A percentile compares a stretch with the other conserved stretches of the same genome.
phyloP scores from a whole-genome alignment of 1,140 invertebrate genomes.

The Nixonia krombeini region DNA sequence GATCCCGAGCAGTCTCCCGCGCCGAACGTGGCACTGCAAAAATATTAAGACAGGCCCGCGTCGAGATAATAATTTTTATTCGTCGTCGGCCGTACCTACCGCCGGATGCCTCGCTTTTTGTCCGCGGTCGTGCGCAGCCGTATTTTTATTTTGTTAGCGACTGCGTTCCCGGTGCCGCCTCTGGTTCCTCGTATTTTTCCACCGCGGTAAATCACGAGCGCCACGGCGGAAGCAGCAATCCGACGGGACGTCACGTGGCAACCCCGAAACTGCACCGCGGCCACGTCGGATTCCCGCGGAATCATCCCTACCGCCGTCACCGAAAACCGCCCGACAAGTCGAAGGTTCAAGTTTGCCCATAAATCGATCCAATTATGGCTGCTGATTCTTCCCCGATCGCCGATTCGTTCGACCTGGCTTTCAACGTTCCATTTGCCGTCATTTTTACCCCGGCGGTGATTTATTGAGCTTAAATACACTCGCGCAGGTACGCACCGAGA shows the following conservation, averaged over 20 bases:
- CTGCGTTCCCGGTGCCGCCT: constrained; percentile 57
- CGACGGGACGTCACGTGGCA: constrained; percentile 58
- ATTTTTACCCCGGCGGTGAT: constrained; percentile 25
- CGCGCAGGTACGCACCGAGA: constrained; percentile 9
- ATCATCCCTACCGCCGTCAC: too few relatives aligned
- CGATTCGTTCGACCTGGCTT: constrained; percentile 11
- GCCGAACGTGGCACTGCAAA: constrained; percentile 25
- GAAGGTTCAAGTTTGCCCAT: too few relatives aligned
- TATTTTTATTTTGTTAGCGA: constrained; percentile 63
- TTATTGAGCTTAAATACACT: constrained; percentile 47
- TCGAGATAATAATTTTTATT: constrained; percentile 51
- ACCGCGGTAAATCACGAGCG: constrained; percentile 67
- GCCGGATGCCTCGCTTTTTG: constrained; percentile 48
- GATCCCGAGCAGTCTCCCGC: constrained; percentile 11
- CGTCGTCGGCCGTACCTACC: constrained; percentile 49
- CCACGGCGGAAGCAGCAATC: constrained; percentile 60
- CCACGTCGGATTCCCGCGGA: too few relatives aligned
- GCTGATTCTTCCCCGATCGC: too few relatives aligned
- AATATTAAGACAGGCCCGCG: constrained; percentile 47
- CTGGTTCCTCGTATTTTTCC: constrained; percentile 71
- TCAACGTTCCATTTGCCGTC: constrained; percentile 16
- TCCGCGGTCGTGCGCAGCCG: constrained; percentile 47
- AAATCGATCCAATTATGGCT: too few relatives aligned
- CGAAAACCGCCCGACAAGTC: too few relatives aligned
- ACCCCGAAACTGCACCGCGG: constrained; percentile 51